A percentile compares a stretch with the other conserved stretches of the same genome.
These are phyloP conservation scores for Hirundo rustica DNA, from an alignment of 2,797 vertebrate genomes.

Conservation along the genomic window DNA sequence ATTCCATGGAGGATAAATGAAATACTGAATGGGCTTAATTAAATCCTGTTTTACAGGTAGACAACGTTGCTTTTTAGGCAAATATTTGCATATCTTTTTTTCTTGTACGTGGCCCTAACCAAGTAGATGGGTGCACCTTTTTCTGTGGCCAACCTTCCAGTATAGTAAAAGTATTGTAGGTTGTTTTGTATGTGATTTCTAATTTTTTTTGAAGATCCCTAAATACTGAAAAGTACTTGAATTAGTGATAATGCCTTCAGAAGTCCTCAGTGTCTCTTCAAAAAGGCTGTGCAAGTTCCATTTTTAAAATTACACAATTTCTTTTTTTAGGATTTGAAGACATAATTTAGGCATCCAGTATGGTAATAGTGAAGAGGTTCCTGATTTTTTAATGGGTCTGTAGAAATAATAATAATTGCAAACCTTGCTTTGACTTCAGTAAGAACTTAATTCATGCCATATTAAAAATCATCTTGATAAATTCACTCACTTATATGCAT, in stretches of 20 bases:
- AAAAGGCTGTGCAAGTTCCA: neutral
- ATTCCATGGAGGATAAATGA: neutral
- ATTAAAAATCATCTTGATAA: neutral
- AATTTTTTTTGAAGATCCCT: neutral
- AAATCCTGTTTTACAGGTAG: neutral
- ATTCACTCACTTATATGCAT: neutral
- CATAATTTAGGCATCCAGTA: neutral
- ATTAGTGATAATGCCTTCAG: neutral
- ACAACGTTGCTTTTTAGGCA: neutral
- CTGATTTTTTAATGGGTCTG: neutral
- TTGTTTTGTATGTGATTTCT: neutral
- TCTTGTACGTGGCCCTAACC: neutral
- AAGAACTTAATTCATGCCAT: neutral
- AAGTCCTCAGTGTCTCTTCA: neutral
- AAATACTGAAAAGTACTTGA: neutral
- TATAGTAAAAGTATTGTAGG: neutral
- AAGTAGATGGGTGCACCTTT: neutral
- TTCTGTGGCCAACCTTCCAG: neutral
- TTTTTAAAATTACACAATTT: neutral
- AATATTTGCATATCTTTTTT: neutral
- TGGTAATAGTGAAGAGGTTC: neutral
- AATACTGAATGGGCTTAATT: neutral
- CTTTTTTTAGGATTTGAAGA: neutral
- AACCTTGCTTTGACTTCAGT: neutral
- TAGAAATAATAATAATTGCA: neutral